Percentiles rank a stretch among this genome's conserved stretches.
Evolutionary conservation across 2,888 invertebrate species (phyloP).

Genomic region (Theretra japonica): DNA sequence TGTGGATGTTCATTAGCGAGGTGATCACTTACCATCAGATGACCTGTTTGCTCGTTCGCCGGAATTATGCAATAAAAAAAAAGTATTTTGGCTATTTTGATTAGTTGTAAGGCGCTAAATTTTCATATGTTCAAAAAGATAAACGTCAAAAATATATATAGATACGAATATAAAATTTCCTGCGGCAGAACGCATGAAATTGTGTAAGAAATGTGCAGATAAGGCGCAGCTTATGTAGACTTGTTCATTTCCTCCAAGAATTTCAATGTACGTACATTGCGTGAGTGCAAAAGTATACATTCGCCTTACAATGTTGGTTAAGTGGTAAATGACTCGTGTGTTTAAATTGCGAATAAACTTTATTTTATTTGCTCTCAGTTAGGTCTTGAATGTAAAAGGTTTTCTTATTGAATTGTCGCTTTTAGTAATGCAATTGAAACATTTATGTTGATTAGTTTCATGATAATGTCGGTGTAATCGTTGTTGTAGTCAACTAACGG

Average conservation of each 20-base stretch:
- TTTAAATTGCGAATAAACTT: conserved; percentile 21
- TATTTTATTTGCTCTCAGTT: conserved; percentile 12
- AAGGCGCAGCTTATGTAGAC: conserved; percentile 21
- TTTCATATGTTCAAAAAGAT: neutral
- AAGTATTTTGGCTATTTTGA: too few species aligned
- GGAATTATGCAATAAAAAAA: too few species aligned
- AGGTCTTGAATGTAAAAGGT: neutral
- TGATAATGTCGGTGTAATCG: too few species aligned
- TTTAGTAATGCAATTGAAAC: neutral
- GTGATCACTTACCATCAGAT: too few species aligned
- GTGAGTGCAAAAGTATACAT: conserved; percentile 17
- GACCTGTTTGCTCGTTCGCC: too few species aligned
- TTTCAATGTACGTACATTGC: conserved; percentile 27
- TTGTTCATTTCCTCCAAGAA: conserved; percentile 27
- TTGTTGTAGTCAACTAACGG: too few species aligned
- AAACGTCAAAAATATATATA: neutral
- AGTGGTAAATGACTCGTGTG: conserved; percentile 10
- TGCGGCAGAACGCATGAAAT: conserved; percentile 8
- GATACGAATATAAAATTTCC: neutral
- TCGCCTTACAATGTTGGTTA: conserved; percentile 25
- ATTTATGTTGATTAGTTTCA: too few species aligned
- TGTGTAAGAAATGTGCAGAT: conserved; percentile 23
- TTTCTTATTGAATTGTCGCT: neutral
- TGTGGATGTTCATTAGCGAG: too few species aligned
- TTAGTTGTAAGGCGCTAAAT: too few species aligned